Base-by-base conservation (phyloP, 2,113 vertebrate species). In the Calonectris borealis region DNA sequence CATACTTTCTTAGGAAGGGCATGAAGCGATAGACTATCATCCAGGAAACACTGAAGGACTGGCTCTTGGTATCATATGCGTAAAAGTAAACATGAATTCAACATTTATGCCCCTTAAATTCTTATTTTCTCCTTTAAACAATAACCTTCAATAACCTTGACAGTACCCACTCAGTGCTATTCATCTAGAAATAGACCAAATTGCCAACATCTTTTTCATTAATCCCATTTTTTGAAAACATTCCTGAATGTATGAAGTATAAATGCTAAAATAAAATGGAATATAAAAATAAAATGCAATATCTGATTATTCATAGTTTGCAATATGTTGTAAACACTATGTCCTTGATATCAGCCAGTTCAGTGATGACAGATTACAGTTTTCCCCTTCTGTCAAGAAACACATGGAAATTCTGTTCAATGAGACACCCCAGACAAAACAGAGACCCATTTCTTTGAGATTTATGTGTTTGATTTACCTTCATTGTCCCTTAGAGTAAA, bases 401-500 rank as follows among this genome's bases (percentile, higher is more conserved):
- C 14, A 13, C 25, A 32, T 68, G 11, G 21, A 95, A 95, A 94
- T 42, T 95, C n/a, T 81, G 16, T 77, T 92, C 18, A 89, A 4
- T 48, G n/a, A 94, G 40, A 79, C 44, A 88, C 7, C 32, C 18
- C 51, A 88, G 54, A 69, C 13, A 92, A 93, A 89, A 72, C 3
- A 83, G 17, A 93, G 38, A 31, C 6, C 0, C 32, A 31, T 58
- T 93, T 93, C 20, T 76, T 52, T 75, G 52, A 85, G 42, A 93
- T 64, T 31, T 78, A 46, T 54, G 7, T 49, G 12, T 90, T 91
- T 87, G 40, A 83, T 94, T 98, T 97, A 99, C 99, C 99, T 99
- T 99, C 99, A 92, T 99, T 99, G 97, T 99, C 99, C 98, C 98
- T 99, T 83, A 99, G 96, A 77, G 99, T 99, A 97, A 99, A 99